phyloP scores from a whole-genome alignment of 2,888 invertebrate genomes.

The Limnephilus lunatus region DNA sequence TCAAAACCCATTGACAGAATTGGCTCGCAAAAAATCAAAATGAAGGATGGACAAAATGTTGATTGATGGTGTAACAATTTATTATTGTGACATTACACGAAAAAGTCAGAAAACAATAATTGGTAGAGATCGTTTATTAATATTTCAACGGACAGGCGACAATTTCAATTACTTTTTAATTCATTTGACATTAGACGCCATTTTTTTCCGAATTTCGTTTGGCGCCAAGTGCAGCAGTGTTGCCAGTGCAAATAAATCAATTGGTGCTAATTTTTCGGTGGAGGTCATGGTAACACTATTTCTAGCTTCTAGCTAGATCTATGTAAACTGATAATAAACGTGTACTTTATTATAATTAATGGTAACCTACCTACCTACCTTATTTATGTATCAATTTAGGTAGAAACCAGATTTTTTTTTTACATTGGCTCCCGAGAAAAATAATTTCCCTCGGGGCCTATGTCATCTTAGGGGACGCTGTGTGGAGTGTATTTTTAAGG shows the following conservation, averaged over 20 bases:
- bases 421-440: too few species aligned
- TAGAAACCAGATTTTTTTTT: too few species aligned
- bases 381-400: too few species aligned
- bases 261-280: conserved; percentile 2
- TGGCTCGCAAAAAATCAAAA: neutral
- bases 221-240: conserved; percentile 36
- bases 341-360: neutral
- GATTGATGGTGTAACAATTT: neutral
- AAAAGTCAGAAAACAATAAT: neutral
- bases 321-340: neutral
- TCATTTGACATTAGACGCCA: conserved; percentile 17
- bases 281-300: conserved; percentile 16
- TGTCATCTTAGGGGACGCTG: too few species aligned
- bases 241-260: conserved; percentile 39
- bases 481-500: too few species aligned
- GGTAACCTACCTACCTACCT: neutral
- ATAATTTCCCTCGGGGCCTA: too few species aligned
- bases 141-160: neutral
- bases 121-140: neutral
- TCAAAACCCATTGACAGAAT: neutral
- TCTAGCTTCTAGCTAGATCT: neutral
- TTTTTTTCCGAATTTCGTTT: neutral
- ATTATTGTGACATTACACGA: neutral
- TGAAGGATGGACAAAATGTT: neutral
- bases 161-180: neutral